Conservation (phyloP, 2,888 invertebrate species). For the Gastracanthus pulcherrimus region DNA sequence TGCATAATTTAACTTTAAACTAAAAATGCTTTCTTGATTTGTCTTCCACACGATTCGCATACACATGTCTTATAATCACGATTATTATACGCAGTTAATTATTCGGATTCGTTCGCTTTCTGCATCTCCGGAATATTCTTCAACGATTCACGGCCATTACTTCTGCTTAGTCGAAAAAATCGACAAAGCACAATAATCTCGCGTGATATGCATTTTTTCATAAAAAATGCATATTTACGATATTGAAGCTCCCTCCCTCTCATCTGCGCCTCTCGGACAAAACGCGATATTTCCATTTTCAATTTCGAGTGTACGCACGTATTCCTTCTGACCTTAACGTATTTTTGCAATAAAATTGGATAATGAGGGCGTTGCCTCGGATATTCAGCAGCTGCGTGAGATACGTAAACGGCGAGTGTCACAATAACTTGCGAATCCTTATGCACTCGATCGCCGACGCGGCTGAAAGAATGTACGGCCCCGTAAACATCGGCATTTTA, state of each 20-base stretch:
- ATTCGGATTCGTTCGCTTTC: conserved; percentile 28
- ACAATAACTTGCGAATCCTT: conserved; percentile 64
- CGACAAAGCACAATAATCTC: conserved; percentile 48
- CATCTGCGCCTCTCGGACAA: neutral
- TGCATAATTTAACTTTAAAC: conserved; percentile 23
- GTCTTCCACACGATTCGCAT: neutral
- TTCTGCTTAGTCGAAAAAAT: conserved; percentile 48
- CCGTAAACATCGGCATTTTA: conserved; percentile 70
- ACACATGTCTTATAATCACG: neutral
- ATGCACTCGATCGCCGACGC: conserved; percentile 62
- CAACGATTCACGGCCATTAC: conserved; percentile 33
- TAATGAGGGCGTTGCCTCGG: conserved; percentile 64
- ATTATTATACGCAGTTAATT: conserved; percentile 29
- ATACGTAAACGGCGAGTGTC: conserved; percentile 63
- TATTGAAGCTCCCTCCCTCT: conserved; percentile 26
- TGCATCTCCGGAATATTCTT: conserved; percentile 29
- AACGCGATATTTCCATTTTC: conserved; percentile 50
- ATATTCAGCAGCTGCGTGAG: conserved; percentile 57
- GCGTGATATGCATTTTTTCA: conserved; percentile 43
- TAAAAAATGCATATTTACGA: conserved; percentile 50
- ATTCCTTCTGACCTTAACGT: conserved; percentile 50
- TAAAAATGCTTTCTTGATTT: neutral
- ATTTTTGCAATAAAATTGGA: conserved; percentile 61
- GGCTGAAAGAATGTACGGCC: conserved; percentile 63
- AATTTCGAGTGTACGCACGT: conserved; percentile 38